phyloP scores from a whole-genome alignment of 2,888 invertebrate genomes.

The Carpatolechia fugitivella region DNA sequence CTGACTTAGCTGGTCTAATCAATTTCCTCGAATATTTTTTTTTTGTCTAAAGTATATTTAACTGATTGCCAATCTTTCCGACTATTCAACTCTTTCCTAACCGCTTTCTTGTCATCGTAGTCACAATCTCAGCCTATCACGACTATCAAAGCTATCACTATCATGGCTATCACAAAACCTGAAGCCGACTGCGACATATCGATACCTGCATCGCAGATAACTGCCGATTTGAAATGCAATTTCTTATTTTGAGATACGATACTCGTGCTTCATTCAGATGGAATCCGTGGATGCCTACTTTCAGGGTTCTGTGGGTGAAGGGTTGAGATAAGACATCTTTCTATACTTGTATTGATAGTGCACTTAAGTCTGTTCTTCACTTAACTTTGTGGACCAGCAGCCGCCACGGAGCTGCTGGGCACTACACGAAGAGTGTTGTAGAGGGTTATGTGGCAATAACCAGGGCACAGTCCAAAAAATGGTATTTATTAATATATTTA shows the following conservation, averaged over 20 bases:
- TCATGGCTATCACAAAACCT: neutral
- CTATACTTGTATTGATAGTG: too few species aligned
- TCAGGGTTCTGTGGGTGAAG: neutral
- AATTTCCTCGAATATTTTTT: too few species aligned
- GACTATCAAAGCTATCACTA: neutral
- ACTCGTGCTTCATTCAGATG: neutral
- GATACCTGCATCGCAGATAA: slow-evolving; percentile 18
- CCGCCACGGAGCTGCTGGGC: too few species aligned
- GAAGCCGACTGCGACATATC: slow-evolving; percentile 9
- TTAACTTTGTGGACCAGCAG: too few species aligned
- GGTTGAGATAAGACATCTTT: neutral
- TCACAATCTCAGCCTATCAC: neutral
- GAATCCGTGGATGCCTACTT: neutral
- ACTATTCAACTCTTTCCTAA: neutral
- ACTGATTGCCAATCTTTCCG: neutral
- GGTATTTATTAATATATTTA: too few species aligned
- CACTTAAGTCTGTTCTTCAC: too few species aligned
- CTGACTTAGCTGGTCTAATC: too few species aligned
- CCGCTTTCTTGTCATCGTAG: neutral
- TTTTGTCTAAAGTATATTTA: too few species aligned
- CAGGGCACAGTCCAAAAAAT: too few species aligned
- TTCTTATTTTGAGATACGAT: slow-evolving; percentile 40
- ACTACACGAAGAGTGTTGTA: too few species aligned
- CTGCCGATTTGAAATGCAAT: slow-evolving; percentile 39
- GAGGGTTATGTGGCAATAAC: too few species aligned